These are phyloP conservation scores for Mungos mungo DNA, from an alignment of 2,113 vertebrate species.

Conservation along the genomic window DNA sequence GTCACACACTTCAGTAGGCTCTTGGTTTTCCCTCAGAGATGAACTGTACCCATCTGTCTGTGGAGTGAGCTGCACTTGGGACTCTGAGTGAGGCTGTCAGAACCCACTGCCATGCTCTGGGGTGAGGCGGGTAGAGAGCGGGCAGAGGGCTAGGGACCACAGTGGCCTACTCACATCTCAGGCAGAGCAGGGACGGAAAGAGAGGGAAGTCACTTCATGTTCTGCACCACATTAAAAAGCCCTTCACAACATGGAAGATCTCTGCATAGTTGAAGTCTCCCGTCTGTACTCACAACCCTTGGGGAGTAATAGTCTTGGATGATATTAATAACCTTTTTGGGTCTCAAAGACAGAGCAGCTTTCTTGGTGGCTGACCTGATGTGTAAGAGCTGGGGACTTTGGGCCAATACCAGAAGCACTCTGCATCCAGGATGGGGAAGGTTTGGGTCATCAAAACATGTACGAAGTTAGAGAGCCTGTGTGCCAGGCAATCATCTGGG, in stretches of 20 bases:
- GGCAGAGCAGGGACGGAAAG: too few species aligned
- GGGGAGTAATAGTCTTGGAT: neutral
- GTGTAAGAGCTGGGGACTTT: neutral
- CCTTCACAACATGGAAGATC: neutral
- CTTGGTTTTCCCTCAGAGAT: neutral
- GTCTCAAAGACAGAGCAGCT: neutral
- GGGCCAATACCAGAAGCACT: neutral
- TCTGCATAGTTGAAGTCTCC: neutral
- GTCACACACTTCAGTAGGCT: neutral
- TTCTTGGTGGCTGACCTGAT: neutral
- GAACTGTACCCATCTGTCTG: too few species aligned
- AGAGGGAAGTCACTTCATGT: neutral
- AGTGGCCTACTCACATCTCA: neutral
- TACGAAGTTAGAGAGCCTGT: neutral
- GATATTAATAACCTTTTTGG: neutral
- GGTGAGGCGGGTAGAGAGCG: neutral
- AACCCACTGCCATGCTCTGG: neutral
- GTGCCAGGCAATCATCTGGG: neutral
- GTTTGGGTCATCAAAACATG: neutral
- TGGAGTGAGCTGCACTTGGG: neutral
- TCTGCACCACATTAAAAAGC: neutral
- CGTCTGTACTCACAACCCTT: neutral
- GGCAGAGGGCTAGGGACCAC: too few species aligned
- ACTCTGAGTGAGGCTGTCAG: neutral
- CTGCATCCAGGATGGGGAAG: neutral